Conservation (phyloP, 1,140 invertebrate genomes). For the Meloidogyne hapla region DNA sequence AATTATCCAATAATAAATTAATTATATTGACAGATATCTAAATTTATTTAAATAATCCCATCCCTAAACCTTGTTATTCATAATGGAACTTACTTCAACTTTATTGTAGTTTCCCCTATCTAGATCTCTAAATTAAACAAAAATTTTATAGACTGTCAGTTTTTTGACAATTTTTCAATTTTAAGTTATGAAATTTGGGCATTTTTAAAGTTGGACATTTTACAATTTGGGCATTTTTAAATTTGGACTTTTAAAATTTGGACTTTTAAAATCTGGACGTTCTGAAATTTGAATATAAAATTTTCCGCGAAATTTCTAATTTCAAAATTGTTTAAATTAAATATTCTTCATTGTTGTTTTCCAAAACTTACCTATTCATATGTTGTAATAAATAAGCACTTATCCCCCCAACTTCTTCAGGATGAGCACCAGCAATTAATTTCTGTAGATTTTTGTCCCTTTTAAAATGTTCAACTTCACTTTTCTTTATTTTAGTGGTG, state of each 20-base stretch:
- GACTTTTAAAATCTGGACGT: too few species aligned
- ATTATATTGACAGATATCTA: conserved; percentile 27
- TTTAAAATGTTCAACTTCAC: conserved; percentile 10
- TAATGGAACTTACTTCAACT: conserved; percentile 5
- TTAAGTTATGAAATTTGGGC: too few species aligned
- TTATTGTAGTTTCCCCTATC: conserved; percentile 10
- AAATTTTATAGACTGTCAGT: too few species aligned
- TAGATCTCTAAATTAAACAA: conserved; percentile 24
- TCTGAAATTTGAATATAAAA: too few species aligned
- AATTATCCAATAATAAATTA: conserved; percentile 18
- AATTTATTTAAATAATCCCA: neutral
- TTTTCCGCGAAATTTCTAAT: too few species aligned
- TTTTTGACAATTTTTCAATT: too few species aligned
- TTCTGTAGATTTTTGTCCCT: conserved; percentile 26
- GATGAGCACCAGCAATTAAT: conserved; percentile 22
- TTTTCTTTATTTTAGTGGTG: neutral
- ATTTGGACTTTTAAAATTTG: too few species aligned
- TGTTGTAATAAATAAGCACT: conserved; percentile 25
- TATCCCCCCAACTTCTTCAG: conserved; percentile 18
- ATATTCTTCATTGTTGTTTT: too few species aligned
- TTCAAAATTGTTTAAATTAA: too few species aligned
- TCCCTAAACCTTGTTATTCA: neutral
- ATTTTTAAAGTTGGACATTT: too few species aligned
- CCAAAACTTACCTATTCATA: conserved; percentile 22
- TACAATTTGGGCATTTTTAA: too few species aligned